phyloP scores from a whole-genome alignment of 2,797 vertebrate genomes.

The Myotis myotis region DNA sequence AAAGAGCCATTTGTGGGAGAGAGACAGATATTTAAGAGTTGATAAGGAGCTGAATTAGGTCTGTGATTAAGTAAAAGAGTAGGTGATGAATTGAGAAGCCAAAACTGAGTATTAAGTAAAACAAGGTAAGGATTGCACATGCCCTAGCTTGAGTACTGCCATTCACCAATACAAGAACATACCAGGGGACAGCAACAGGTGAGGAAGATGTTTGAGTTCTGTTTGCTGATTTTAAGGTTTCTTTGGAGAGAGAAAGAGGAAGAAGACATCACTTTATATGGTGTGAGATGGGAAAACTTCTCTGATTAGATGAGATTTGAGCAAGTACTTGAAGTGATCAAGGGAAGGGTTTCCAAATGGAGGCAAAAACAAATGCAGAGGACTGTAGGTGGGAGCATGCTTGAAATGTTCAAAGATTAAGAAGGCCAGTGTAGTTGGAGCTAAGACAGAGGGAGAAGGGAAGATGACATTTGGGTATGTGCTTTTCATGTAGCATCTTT shows the following conservation, averaged over 20 bases:
- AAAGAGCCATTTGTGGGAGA: neutral
- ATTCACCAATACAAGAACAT: neutral
- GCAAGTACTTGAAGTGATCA: neutral
- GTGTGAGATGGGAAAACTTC: neutral
- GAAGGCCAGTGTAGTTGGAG: neutral
- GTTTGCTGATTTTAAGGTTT: slow-evolving; percentile 10
- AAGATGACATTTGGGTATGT: neutral
- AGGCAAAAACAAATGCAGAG: neutral
- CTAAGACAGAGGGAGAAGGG: neutral
- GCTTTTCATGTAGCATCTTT: neutral
- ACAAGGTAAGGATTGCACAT: neutral
- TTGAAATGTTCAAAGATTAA: neutral
- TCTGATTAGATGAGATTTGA: slow-evolving; percentile 29
- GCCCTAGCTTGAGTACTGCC: neutral
- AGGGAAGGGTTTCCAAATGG: slow-evolving; percentile 7
- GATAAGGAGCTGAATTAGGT: neutral
- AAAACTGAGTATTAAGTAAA: slow-evolving; percentile 1
- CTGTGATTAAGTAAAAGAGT: slow-evolving; percentile 15
- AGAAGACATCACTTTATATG: neutral
- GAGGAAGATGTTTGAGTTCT: slow-evolving; percentile 15
- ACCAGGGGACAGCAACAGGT: neutral
- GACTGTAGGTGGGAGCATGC: neutral
- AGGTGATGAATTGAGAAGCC: neutral
- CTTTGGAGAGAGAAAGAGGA: neutral
- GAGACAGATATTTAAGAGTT: neutral